Percentiles rank a stretch among this genome's conserved stretches.
Conservation (phyloP, 2,113 vertebrate species). For the Tautogolabrus adspersus region DNA sequence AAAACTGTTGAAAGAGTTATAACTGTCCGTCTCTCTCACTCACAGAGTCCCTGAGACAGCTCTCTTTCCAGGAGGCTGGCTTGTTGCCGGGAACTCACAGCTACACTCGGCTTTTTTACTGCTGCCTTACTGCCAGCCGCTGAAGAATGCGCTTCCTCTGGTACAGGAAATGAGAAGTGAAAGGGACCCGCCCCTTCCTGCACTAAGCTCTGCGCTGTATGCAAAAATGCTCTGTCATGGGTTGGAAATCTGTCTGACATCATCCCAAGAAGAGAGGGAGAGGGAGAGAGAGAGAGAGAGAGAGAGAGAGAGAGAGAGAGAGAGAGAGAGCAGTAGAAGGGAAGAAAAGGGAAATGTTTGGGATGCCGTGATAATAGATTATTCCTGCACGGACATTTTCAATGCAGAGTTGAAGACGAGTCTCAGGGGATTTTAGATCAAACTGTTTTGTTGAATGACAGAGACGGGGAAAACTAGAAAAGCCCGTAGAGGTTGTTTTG, state of each 20-base stretch:
- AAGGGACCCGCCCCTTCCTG: conserved; percentile 57
- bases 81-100: conserved; percentile 54
- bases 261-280: conserved; percentile 3
- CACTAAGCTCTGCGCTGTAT: conserved; percentile 10
- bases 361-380: conserved; percentile 39
- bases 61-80: conserved; percentile 41
- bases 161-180: conserved; percentile 71
- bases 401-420: background rate
- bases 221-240: conserved; percentile 70
- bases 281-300: conserved; percentile 5
- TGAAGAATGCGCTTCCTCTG: conserved; percentile 72
- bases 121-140: conserved; percentile 37
- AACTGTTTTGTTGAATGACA: background rate
- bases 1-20: conserved; percentile 16
- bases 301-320: background rate
- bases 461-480: background rate
- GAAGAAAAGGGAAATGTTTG: conserved; percentile 39
- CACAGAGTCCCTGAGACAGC: conserved; percentile 12
- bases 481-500: background rate
- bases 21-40: background rate
- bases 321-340: too few relatives aligned
- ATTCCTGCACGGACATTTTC: conserved; percentile 12
- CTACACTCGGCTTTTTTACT: conserved; percentile 34
- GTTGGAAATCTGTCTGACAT: conserved; percentile 58
- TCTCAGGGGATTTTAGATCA: too few relatives aligned